phyloP scores from a whole-genome alignment of 2,797 vertebrate genomes.

The Agapornis canus region DNA sequence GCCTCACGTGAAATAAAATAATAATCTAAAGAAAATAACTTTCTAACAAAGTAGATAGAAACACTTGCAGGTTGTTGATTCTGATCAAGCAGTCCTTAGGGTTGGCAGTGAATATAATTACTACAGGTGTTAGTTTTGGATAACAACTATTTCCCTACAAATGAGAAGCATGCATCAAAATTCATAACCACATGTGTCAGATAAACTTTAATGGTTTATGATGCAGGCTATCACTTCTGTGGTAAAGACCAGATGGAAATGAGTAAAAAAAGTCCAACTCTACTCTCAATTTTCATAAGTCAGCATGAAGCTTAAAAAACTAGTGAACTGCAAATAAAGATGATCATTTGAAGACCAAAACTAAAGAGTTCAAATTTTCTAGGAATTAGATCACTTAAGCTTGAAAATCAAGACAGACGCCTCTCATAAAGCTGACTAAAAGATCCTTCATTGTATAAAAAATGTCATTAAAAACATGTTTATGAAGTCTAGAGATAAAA shows the following conservation, averaged over 20 bases:
- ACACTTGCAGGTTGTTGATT: neutral
- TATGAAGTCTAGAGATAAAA: neutral
- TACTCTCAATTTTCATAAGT: neutral
- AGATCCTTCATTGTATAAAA: neutral
- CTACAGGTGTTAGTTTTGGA: neutral
- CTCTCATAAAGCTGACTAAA: neutral
- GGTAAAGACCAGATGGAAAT: neutral
- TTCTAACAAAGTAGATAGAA: neutral
- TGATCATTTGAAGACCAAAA: neutral
- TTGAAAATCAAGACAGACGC: neutral
- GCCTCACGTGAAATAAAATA: neutral
- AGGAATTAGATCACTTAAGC: neutral
- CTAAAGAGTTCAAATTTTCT: neutral
- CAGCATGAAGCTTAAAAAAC: neutral
- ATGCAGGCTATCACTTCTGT: neutral
- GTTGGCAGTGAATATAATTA: neutral
- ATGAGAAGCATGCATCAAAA: neutral
- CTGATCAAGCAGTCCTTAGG: neutral
- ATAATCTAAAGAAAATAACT: neutral
- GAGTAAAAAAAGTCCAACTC: neutral
- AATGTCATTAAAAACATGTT: accelerated
- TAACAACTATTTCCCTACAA: neutral
- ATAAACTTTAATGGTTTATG: neutral
- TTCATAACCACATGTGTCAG: neutral
- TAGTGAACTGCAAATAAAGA: neutral